phyloP scores from a whole-genome alignment of 2,888 invertebrate genomes.

The Hetaerina titia region DNA sequence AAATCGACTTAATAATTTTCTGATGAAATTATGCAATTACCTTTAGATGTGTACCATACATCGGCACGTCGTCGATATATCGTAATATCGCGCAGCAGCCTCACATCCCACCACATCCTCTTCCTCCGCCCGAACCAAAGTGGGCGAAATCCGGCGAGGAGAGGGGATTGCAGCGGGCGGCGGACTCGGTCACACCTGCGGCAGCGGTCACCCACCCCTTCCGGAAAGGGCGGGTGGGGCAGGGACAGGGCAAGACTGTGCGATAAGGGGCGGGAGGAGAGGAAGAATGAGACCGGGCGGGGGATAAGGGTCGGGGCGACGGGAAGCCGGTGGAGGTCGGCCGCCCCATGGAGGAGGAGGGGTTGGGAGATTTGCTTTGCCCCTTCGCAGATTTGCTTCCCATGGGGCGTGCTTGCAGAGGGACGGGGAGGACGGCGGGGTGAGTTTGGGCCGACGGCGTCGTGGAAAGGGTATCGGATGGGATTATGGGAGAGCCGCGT shows the following conservation, averaged over 20 bases:
- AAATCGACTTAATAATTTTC: too few species aligned
- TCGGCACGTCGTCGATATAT: too few species aligned
- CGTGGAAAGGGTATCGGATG: too few species aligned
- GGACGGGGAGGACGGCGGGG: neutral
- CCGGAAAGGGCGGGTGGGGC: neutral
- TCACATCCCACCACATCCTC: neutral
- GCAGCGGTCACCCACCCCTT: neutral
- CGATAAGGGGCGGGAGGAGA: neutral
- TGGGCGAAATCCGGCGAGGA: neutral
- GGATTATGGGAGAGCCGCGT: too few species aligned
- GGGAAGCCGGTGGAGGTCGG: too few species aligned
- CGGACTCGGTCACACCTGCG: neutral
- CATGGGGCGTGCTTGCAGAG: neutral
- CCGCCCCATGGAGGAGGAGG: too few species aligned
- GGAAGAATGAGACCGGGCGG: neutral
- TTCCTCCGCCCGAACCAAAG: neutral
- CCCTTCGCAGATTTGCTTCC: too few species aligned
- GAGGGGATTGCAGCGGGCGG: neutral
- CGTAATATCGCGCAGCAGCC: neutral
- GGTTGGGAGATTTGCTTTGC: too few species aligned
- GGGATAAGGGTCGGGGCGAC: too few species aligned
- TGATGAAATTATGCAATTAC: too few species aligned
- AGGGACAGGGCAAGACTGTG: too few species aligned
- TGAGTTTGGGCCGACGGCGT: neutral
- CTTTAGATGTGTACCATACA: too few species aligned